phyloP scores from a whole-genome alignment of 2,113 vertebrate species.

The Perca schrenkii region DNA sequence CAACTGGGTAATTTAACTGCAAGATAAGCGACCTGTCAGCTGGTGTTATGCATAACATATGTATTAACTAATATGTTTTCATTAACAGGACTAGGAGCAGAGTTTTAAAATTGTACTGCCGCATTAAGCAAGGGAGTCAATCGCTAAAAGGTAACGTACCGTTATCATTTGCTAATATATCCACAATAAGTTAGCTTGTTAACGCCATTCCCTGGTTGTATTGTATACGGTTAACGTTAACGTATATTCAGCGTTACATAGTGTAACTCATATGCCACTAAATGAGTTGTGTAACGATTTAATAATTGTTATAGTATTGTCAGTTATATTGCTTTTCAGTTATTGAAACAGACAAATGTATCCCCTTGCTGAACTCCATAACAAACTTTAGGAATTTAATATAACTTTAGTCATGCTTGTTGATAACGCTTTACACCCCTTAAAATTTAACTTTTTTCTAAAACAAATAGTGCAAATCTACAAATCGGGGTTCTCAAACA shows the following conservation, averaged over 20 bases:
- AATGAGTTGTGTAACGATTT: background rate
- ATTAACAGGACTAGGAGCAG: background rate
- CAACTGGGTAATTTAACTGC: slow-evolving; percentile 11
- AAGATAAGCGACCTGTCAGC: background rate
- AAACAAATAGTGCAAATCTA: background rate
- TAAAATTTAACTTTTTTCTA: background rate
- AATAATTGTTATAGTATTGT: background rate
- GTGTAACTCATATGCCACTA: too few species aligned
- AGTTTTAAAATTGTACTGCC: background rate
- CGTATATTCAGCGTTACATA: background rate
- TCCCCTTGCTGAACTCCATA: background rate
- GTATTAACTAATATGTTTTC: slow-evolving; percentile 14
- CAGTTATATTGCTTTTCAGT: background rate
- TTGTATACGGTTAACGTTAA: background rate
- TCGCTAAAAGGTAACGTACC: slow-evolving; percentile 50
- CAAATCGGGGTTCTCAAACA: background rate
- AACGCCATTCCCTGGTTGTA: background rate
- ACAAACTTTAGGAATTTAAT: background rate
- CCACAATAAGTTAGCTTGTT: background rate
- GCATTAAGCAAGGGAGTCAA: background rate
- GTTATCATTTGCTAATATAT: slow-evolving; percentile 5
- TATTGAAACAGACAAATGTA: background rate
- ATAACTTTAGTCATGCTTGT: background rate
- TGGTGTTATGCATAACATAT: background rate
- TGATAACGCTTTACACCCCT: background rate